Base-by-base conservation (phyloP, 2,888 invertebrate genomes). In the Meteorus cinctellus region DNA sequence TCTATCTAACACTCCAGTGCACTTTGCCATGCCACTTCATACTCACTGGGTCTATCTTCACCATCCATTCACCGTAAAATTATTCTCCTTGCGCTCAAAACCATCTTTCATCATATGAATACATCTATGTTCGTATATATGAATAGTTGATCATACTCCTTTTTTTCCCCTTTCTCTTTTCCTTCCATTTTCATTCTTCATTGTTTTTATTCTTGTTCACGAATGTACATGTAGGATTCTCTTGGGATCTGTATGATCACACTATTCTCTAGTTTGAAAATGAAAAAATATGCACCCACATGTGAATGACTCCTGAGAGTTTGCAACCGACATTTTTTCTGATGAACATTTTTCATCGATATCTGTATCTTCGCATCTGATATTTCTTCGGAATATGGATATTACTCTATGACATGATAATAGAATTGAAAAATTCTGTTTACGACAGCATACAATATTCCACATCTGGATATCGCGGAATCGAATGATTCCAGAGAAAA, bases 41-140 rank as follows among this genome's bases (percentile, higher is more conserved):
- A 55, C 65, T 59, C 59, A 60, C 45, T 59, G 45, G 45, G 68
- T 74, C 76, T 77, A 69, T 72, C 62, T 72, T 65, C 45, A 62
- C 68, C 74, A 78, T 76, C 77, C 82, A 82, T 80, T 76, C 81
- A 78, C 77, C 77, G 82, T 83, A 86, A 86, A 86, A 85, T 86
- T 85, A 84, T 86, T 84, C 83, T 77, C 51, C 63, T 66, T 79
- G 77, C 71, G 68, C 76, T 77, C 68, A 74, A 70, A 65, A 78
- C 74, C 69, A 36, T 62, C 31, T 62, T 19, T 55, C 62, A 27
- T 62, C 31, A 31, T 62, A 62, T 31, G 8, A 19, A 55, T 55
- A 55, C n/a, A 55, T 55, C 55, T 55, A 55, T 55, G 19, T 55
- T 19, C 19, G 55, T 55, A 55, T 55, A 19, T 55, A 55, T 55